Base-by-base conservation (phyloP, 2,113 vertebrate genomes). In the Amia ocellicauda region DNA sequence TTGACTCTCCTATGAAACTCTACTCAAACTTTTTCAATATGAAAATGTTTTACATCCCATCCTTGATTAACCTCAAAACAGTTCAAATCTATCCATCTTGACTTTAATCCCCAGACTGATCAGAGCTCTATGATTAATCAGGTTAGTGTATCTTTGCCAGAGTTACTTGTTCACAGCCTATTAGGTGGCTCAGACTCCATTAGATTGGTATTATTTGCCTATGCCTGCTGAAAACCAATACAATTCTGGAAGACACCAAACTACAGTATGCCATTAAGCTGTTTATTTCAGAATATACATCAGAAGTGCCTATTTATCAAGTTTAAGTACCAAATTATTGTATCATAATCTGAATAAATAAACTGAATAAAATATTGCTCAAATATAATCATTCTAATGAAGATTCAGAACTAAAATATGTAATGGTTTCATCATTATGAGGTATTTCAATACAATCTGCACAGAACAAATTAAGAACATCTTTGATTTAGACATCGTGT, bases 11-110 rank as follows among this genome's bases (percentile, higher is more conserved):
- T 52, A 23, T 41, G 45, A 31, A 66, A 45, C 7, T 10, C 3
- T 28, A 28, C 7, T 8, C 59, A 8, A 63, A 17, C 40, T 36
- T 20, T 40, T 51, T 42, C 2, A 19, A 42, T 10, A 20, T 52
- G 7, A 31, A 53, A 52, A 42, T 27, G 56, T 52, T 53, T 58
- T 19, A 19, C 47, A 36, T 63, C 14, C 29, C 16, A 7, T 54
- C n/a, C 36, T 19, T 36, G 11, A 11, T 36, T 36, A 36, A 36
- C 31, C 1, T 63, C 50, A 55, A 63, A 55, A 51, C 61, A 22
- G 47, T 52, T 28, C 49, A 14, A 28, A 36, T 50, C 42, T 17
- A 40, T 40, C 28, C 13, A 52, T 36, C 24, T 54, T 9, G 3
- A 29, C 9, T 13, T 22, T 4, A 23, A 47, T 36, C 29, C 60